These are phyloP conservation scores for Troglohyphantes excavatus DNA, from an alignment of 2,888 invertebrate species.

Conservation along the genomic window DNA sequence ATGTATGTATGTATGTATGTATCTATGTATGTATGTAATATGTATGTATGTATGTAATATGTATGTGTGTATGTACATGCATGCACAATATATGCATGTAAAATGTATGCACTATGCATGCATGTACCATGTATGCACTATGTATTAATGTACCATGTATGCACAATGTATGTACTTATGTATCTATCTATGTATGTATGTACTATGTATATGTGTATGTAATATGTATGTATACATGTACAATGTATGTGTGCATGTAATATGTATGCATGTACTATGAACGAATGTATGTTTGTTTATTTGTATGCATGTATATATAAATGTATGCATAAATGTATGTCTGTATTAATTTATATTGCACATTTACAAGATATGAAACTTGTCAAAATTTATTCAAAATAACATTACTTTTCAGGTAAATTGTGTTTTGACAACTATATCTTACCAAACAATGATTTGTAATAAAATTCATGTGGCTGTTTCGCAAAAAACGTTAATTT, in stretches of 20 bases:
- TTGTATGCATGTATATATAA: neutral
- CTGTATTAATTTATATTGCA: neutral
- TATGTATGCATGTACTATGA: neutral
- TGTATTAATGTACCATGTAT: too few relatives aligned
- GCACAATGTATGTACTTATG: neutral
- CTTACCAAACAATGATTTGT: too few relatives aligned
- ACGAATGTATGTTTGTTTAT: too few relatives aligned
- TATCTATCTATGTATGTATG: slow-evolving; percentile 20
- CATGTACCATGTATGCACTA: too few relatives aligned
- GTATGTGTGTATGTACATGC: too few relatives aligned
- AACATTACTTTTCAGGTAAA: too few relatives aligned
- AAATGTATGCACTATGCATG: neutral
- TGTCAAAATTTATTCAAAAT: too few relatives aligned
- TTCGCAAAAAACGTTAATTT: too few relatives aligned
- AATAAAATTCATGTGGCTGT: too few relatives aligned
- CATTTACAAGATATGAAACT: too few relatives aligned
- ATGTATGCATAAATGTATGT: neutral
- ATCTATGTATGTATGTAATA: neutral
- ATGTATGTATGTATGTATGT: neutral
- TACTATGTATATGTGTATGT: slow-evolving; percentile 21
- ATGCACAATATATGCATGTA: neutral
- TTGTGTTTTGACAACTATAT: too few relatives aligned
- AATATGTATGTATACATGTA: slow-evolving; percentile 27
- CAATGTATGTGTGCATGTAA: slow-evolving; percentile 15
- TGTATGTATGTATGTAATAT: neutral